phyloP scores from a whole-genome alignment of 2,888 invertebrate genomes.

The Cremastinae sp. region DNA sequence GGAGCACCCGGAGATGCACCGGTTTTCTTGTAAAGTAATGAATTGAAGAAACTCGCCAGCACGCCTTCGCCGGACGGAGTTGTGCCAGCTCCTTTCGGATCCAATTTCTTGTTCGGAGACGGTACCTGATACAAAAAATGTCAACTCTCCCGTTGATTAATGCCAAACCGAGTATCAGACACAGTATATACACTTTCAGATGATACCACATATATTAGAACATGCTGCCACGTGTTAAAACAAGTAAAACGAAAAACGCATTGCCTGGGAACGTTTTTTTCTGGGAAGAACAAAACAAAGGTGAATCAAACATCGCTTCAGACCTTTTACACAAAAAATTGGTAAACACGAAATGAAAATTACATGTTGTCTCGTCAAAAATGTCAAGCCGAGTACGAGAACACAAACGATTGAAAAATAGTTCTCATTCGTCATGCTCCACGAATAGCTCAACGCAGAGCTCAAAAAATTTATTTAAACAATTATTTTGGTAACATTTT shows the following conservation, averaged over 20 bases:
- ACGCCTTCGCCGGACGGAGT: constrained; percentile 95
- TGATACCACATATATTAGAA: constrained; percentile 77
- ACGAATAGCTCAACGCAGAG: no score
- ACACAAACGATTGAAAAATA: background rate
- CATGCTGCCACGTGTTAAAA: constrained; percentile 72
- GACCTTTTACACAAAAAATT: no score
- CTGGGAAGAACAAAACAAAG: no score
- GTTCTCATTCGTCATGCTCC: background rate
- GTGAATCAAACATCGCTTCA: no score
- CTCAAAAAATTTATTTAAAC: no score
- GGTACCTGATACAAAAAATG: constrained; percentile 71
- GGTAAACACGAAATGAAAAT: background rate
- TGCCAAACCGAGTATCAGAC: constrained; percentile 57
- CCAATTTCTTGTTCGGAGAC: constrained; percentile 86
- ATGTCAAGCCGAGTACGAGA: background rate
- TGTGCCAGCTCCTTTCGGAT: constrained; percentile 82
- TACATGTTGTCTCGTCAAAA: background rate
- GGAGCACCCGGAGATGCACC: constrained; percentile 84
- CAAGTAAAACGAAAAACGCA: constrained; percentile 21
- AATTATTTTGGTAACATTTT: no score
- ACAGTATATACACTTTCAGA: constrained; percentile 50
- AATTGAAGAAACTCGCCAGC: constrained; percentile 98
- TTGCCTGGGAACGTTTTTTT: no score
- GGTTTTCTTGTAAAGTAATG: constrained; percentile 96
- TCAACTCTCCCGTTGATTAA: constrained; percentile 58